A percentile compares a stretch with the other conserved stretches of the same genome.
Evolutionary conservation across 2,797 vertebrate species (phyloP).

Genomic region (Tamandua tetradactyla): DNA sequence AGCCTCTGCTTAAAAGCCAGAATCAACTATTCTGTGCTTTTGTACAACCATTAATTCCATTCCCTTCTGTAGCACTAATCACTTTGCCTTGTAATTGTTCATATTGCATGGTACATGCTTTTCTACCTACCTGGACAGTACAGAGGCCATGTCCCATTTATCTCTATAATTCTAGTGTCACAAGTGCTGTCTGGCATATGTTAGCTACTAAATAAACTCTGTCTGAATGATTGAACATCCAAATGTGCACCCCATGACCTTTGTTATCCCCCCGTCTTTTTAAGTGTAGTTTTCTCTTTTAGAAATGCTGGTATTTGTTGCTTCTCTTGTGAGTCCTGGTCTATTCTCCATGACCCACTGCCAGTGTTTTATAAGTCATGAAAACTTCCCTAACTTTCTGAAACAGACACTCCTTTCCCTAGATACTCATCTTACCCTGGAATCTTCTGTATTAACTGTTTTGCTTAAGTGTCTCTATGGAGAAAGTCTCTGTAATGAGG

Average conservation of each 20-base stretch:
- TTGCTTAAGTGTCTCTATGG: too few species aligned
- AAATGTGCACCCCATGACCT: not conserved
- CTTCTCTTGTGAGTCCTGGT: not conserved
- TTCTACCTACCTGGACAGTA: not conserved
- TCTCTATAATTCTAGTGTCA: not conserved
- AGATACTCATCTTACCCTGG: not conserved
- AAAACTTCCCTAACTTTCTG: not conserved
- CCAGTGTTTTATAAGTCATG: not conserved
- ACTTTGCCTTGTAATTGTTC: not conserved
- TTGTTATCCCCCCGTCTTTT: not conserved
- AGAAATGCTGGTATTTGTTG: not conserved
- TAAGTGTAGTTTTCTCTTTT: not conserved
- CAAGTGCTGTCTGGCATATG: not conserved
- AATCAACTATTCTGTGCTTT: not conserved
- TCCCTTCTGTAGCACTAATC: not conserved
- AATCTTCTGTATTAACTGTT: too few species aligned
- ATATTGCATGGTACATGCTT: not conserved
- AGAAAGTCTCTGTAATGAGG: too few species aligned
- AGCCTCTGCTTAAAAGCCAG: not conserved
- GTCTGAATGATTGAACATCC: not conserved
- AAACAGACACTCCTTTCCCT: not conserved
- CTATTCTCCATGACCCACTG: not conserved
- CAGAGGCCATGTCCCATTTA: not conserved
- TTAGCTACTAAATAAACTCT: not conserved
- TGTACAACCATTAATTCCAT: accelerated